Percentiles rank a stretch among this genome's conserved stretches.
phyloP scores from a whole-genome alignment of 1,140 invertebrate species.

The Spodoptera litura region DNA sequence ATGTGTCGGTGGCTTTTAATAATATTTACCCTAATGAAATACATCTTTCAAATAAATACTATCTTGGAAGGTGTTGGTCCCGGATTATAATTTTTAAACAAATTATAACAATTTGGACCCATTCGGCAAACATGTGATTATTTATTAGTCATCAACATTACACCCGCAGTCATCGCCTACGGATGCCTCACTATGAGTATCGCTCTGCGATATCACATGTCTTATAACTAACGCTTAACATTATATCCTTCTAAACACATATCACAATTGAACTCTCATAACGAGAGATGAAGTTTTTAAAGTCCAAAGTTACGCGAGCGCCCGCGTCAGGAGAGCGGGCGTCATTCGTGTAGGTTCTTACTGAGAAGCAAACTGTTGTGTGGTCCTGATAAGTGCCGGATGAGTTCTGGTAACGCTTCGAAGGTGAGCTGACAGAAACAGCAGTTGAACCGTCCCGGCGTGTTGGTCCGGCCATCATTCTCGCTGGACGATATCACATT shows the following conservation, averaged over 20 bases:
- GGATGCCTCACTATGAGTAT: conserved; percentile 78
- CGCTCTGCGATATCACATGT: conserved; percentile 81
- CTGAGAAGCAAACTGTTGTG: conserved; percentile 94
- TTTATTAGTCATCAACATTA: conserved; percentile 74
- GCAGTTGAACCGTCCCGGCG: conserved; percentile 90
- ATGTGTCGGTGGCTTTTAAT: conserved; percentile 86
- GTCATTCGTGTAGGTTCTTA: conserved; percentile 93
- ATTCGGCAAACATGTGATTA: conserved; percentile 81
- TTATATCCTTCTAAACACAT: conserved; percentile 80
- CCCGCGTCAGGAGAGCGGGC: conserved; percentile 73
- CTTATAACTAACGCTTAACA: conserved; percentile 77
- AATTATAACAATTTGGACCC: conserved; percentile 86
- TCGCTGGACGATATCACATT: conserved; percentile 92
- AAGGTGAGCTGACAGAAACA: conserved; percentile 94
- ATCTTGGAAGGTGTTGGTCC: conserved; percentile 86
- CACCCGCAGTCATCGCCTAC: conserved; percentile 69
- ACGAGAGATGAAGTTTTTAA: conserved; percentile 76
- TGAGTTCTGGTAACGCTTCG: conserved; percentile 93
- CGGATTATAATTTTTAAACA: conserved; percentile 87
- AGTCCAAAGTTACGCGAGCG: conserved; percentile 72
- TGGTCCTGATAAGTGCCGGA: conserved; percentile 93
- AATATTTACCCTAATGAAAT: conserved; percentile 85
- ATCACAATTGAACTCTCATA: conserved; percentile 83
- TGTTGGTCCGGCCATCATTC: conserved; percentile 89
- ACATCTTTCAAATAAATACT: conserved; percentile 87